These are phyloP conservation scores for Verasper variegatus DNA, from an alignment of 2,113 vertebrate species.

Conservation along the genomic window DNA sequence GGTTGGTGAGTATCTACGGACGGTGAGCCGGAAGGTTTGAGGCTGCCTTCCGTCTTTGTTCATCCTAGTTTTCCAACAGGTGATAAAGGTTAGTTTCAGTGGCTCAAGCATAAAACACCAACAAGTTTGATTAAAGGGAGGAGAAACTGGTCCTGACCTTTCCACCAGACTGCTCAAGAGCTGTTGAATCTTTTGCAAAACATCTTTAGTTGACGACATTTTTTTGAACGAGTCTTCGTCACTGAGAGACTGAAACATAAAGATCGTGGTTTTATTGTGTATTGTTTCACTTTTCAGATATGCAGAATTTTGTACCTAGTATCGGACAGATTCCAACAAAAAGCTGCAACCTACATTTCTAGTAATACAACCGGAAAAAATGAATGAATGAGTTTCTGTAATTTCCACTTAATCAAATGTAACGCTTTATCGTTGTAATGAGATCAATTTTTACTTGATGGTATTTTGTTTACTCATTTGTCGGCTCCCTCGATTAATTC, in stretches of 20 bases:
- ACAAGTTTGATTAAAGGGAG: neutral
- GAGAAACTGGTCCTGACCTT: constrained; percentile 78
- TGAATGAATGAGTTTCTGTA: too few species aligned
- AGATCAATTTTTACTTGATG: too few species aligned
- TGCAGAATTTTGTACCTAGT: too few species aligned
- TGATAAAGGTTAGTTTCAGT: neutral
- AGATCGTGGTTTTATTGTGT: too few species aligned
- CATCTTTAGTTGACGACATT: constrained; percentile 85
- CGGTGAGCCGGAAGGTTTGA: constrained; percentile 84
- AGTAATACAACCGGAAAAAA: too few species aligned
- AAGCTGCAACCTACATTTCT: too few species aligned
- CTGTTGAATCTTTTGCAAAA: constrained; percentile 84
- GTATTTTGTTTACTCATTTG: too few species aligned
- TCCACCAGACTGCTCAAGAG: constrained; percentile 84
- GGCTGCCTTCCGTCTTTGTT: constrained; percentile 87
- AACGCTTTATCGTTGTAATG: too few species aligned
- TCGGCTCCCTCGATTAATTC: too few species aligned
- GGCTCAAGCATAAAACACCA: neutral
- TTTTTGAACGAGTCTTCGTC: constrained; percentile 94
- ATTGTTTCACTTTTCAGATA: too few species aligned
- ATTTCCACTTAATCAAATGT: too few species aligned
- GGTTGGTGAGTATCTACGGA: constrained; percentile 78
- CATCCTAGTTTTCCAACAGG: constrained; percentile 78
- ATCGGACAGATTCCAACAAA: too few species aligned
- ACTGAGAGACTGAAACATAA: constrained; percentile 87